A percentile compares a stretch with the other conserved stretches of the same genome.
Evolutionary conservation across 2,888 invertebrate genomes (phyloP).

Genomic region (Mellilla xanthometata): DNA sequence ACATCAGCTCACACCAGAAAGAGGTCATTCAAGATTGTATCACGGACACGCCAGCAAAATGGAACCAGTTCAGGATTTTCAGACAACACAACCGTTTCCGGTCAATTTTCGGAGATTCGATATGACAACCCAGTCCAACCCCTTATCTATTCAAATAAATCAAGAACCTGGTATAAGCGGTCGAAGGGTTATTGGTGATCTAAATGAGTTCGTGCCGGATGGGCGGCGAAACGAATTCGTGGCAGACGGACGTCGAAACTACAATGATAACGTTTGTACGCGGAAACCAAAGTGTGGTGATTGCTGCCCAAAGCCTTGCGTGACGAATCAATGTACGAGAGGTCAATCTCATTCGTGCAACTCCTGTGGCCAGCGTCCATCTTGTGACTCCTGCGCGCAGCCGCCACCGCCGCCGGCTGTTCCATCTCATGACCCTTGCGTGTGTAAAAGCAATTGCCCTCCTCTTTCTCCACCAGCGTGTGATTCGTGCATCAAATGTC

Average conservation of each 20-base stretch:
- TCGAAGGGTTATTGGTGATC: background rate
- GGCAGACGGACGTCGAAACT: conserved; percentile 3
- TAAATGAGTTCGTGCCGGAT: conserved; percentile 1
- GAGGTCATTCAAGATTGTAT: conserved; percentile 54
- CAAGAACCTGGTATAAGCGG: background rate
- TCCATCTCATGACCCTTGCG: conserved; percentile 33
- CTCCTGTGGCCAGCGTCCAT: conserved; percentile 3
- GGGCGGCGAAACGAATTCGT: conserved; percentile 4
- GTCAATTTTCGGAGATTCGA: conserved; percentile 41
- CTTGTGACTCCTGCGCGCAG: background rate
- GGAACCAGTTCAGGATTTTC: conserved; percentile 23
- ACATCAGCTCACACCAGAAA: conserved; percentile 43
- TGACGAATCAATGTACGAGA: conserved; percentile 15
- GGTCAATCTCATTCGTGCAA: conserved; percentile 14
- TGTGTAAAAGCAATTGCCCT: conserved; percentile 35
- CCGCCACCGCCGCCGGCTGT: background rate
- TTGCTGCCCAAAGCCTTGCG: conserved; percentile 4
- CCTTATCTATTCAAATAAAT: conserved; percentile 4
- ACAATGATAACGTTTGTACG: conserved; percentile 3
- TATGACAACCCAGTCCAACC: conserved; percentile 29
- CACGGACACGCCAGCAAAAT: conserved; percentile 42
- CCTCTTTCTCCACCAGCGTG: conserved; percentile 17
- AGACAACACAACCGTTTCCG: conserved; percentile 31
- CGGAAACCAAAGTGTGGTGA: conserved; percentile 14
- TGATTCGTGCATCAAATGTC: conserved; percentile 34